Evolutionary conservation across 2,797 vertebrate genomes (phyloP).

Genomic region (Enteromius afrohamiltoni): DNA sequence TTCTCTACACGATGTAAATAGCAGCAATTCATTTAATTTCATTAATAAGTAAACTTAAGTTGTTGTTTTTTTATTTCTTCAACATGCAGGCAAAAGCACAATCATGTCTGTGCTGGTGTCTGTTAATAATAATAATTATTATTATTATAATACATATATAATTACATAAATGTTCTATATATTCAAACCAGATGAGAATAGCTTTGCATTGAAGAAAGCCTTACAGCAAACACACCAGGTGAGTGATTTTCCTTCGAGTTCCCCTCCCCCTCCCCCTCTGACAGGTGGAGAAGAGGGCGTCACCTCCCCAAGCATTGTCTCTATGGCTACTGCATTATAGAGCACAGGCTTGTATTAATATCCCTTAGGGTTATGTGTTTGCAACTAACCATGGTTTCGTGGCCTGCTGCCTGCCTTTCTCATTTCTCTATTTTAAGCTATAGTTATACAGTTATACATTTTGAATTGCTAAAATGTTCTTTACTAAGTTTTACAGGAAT

Average conservation of each 20-base stretch:
- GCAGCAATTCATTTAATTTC: neutral
- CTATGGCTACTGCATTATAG: constrained; percentile 51
- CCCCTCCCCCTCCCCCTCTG: constrained; percentile 6
- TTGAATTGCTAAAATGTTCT: neutral
- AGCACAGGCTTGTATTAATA: constrained; percentile 6
- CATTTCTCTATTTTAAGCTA: neutral
- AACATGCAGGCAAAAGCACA: neutral
- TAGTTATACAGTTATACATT: neutral
- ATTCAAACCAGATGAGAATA: neutral
- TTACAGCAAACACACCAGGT: neutral
- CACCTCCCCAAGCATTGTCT: constrained; percentile 40
- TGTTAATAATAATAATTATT: too few relatives aligned
- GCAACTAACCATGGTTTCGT: constrained; percentile 27
- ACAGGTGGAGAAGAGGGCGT: constrained; percentile 42
- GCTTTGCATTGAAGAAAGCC: neutral
- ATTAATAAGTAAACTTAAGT: too few relatives aligned
- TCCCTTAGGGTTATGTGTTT: constrained; percentile 41
- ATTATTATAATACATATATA: neutral
- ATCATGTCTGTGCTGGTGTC: neutral
- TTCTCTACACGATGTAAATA: neutral
- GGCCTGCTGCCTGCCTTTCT: neutral
- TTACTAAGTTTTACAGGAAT: neutral
- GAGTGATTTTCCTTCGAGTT: neutral
- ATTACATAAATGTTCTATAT: neutral
- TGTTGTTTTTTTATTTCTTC: neutral